These are phyloP conservation scores for Menidia beryllina DNA, from an alignment of 2,113 vertebrate genomes.

Conservation along the genomic window DNA sequence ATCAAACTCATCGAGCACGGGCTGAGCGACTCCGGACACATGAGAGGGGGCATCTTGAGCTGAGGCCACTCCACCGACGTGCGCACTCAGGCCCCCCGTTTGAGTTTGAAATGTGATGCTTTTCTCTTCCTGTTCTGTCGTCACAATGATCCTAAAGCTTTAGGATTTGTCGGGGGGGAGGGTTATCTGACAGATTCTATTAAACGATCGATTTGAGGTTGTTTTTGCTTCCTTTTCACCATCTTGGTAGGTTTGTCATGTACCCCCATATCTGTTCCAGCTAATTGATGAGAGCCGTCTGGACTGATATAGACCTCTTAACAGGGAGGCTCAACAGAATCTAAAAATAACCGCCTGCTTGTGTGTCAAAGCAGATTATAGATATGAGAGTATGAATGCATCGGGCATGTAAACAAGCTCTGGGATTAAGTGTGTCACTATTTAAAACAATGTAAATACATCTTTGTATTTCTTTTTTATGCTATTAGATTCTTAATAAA, in stretches of 20 bases:
- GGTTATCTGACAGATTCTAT: not conserved
- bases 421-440: conserved; percentile 19
- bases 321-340: conserved; percentile 35
- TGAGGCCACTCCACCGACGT: conserved; percentile 73
- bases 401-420: conserved; percentile 40
- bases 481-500: conserved; percentile 63
- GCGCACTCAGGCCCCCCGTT: conserved; percentile 3
- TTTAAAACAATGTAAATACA: conserved; percentile 71
- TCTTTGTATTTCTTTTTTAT: conserved; percentile 69
- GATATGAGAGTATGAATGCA: conserved; percentile 15
- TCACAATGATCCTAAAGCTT: not conserved
- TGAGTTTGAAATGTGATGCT: not conserved
- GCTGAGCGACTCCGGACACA: conserved; percentile 89
- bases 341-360: conserved; percentile 51
- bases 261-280: conserved; percentile 7
- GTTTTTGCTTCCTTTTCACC: not conserved
- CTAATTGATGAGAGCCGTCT: conserved; percentile 34
- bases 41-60: conserved; percentile 89
- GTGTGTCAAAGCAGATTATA: conserved; percentile 52
- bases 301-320: conserved; percentile 12
- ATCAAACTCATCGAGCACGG: conserved; percentile 95
- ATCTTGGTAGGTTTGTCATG: not conserved
- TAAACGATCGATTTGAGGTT: not conserved
- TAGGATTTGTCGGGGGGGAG: not conserved
- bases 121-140: too few species aligned